Evolutionary conservation across 2,113 vertebrate genomes (phyloP), one percentile per base, ranked within the genome.

Genomic region (Misgurnus mizolepis): DNA sequence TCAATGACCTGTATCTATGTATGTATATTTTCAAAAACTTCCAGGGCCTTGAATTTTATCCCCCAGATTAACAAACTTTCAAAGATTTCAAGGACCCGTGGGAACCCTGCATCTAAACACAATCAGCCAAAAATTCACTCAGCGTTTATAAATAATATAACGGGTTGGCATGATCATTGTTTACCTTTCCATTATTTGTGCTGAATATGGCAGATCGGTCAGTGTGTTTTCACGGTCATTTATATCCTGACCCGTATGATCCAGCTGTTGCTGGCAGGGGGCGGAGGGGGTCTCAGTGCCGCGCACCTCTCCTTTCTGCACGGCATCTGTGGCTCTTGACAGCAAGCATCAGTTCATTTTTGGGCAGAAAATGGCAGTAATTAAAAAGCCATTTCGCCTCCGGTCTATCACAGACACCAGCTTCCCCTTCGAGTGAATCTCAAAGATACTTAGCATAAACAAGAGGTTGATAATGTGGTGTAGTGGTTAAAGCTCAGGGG

Each of bases 301-400:
- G 39, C 9, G n/a, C 10, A 3, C 17, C 15, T 41, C 53, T 74
- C 61, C 50, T 62, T 10, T 78, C 69, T 58, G 18, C n/a, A 75
- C 39, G 22, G 41, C 82, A 82, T 81, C 84, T 82, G 82, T 66
- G 61, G 73, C 3, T 65, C 9, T 43, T 74, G 80, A 84, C 75
- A 71, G 81, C 58, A 39, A 22, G 60, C 65, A 70, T 83, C 76
- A 61, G 68, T 84, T 82, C 45, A 53, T 76, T 53, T 74, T 69
- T 72, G 68, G 56, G 70, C 61, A 66, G 75, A 76, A 82, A 80
- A 64, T 64, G 45, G 27, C 43, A 55, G 80, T 71, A 80, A 87
- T 87, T 84, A 85, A 83, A 81, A 83, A 84, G 64, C 55, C 74
- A 83, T 87, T 81, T 55, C 60, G 66, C 53, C 70, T 79, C 61